Evolutionary conservation across 2,888 invertebrate genomes (phyloP).

Genomic region (Clitarchus hookeri): DNA sequence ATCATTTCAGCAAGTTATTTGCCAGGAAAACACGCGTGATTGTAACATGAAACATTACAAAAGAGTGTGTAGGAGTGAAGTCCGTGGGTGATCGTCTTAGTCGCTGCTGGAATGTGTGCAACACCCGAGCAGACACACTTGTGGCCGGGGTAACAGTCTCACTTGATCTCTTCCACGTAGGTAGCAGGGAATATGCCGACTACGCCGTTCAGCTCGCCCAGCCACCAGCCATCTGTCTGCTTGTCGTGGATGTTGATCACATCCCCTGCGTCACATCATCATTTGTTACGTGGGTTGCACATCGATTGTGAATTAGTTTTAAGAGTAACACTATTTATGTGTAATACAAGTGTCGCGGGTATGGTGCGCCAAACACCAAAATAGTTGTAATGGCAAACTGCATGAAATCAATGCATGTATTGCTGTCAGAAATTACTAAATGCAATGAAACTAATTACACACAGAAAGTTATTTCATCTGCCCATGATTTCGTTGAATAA

Average conservation of each 20-base stretch:
- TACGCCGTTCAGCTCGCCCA: slow-evolving; percentile 82
- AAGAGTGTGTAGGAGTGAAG: not conserved
- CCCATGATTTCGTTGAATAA: no score
- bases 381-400: no score
- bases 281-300: no score
- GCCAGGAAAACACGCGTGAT: not conserved
- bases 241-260: slow-evolving; percentile 86
- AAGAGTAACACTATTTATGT: no score
- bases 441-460: no score
- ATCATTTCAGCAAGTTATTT: no score
- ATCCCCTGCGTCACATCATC: slow-evolving; percentile 66
- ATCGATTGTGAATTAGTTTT: no score
- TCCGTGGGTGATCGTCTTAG: not conserved
- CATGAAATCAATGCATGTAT: no score
- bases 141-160: slow-evolving; percentile 26
- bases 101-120: slow-evolving; percentile 3
- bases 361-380: no score
- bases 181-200: slow-evolving; percentile 94
- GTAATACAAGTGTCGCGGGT: no score
- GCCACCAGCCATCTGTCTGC: slow-evolving; percentile 94
- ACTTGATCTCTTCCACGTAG: slow-evolving; percentile 81
- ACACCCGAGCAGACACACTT: not conserved
- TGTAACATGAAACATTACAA: not conserved
- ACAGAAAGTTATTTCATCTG: no score
- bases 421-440: no score